Evolutionary conservation across 2,113 vertebrate genomes (phyloP), one percentile per base, ranked within the genome.

Genomic region (Motacilla tschutschensis): DNA sequence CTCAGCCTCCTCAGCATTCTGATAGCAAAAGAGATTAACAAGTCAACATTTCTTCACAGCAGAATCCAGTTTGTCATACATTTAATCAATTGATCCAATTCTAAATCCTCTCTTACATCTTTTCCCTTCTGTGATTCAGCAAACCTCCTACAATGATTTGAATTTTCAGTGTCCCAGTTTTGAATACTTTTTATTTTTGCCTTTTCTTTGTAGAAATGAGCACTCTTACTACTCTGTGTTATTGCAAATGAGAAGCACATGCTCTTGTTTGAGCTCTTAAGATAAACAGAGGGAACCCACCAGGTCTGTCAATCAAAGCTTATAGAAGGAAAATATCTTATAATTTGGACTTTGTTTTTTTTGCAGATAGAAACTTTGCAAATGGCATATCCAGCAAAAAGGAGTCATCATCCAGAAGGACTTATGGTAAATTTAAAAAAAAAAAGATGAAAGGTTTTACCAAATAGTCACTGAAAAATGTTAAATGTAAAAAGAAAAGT

Each of bases 231-330:
- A 82, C 29, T 79, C 47, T 88, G 69, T 81, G 6, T 24, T 79
- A 83, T 41, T 93, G 81, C 43, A 87, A 57, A 80, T 3, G 2
- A 70, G 35, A 64, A 85, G n/a, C 33, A 79, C 38, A 66, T 66
- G 41, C 36, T 92, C 63, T 25, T 64, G 44, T 91, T 83, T 78
- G 57, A 73, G 58, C 5, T 94, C 85, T 93, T 90, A 88, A 95
- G 85, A 92, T 77, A 95, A 94, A 92, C 43, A 90, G 40, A 89
- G 66, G 22, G 40, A 47, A 62, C 24, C 67, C 80, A 92, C 43
- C 47, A 80, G 14, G 71, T 85, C 40, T 82, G 46, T 69, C 76
- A 26, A 88, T 69, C 41, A 85, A 88, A 87, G 64, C 62, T 92
- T 83, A 79, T 29, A 62, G 66, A 75, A 8, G 35, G 12, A 85